A percentile compares a stretch with the other conserved stretches of the same genome.
phyloP scores from a whole-genome alignment of 2,797 vertebrate genomes.

The Micropoecilia bifurca region DNA sequence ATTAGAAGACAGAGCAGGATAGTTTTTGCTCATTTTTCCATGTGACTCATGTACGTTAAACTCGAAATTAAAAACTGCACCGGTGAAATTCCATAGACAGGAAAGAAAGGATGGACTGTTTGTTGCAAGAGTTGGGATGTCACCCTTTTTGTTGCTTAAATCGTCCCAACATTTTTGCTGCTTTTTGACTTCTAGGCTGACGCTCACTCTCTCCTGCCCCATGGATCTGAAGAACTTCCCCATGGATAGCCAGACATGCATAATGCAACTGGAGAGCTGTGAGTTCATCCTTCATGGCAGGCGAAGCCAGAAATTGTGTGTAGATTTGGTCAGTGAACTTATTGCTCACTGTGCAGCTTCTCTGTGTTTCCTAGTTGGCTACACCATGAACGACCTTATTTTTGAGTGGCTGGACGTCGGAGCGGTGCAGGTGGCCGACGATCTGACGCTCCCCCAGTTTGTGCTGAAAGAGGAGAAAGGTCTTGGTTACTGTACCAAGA shows the following conservation, averaged over 20 bases:
- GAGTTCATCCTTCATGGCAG: conserved; percentile 72
- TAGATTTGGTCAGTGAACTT: neutral
- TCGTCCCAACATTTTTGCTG: neutral
- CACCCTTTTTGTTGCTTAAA: conserved; percentile 26
- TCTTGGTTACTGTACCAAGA: conserved; percentile 93
- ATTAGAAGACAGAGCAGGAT: neutral
- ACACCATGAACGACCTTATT: conserved; percentile 96
- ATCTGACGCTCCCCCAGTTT: conserved; percentile 92
- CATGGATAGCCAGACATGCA: conserved; percentile 96
- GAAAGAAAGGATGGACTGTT: conserved; percentile 2
- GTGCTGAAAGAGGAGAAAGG: conserved; percentile 92
- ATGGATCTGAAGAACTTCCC: conserved; percentile 98
- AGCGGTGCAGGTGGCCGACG: conserved; percentile 93
- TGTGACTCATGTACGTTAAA: neutral
- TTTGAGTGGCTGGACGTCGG: conserved; percentile 94
- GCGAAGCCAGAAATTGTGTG: neutral
- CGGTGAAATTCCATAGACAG: conserved; percentile 3
- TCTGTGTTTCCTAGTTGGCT: conserved; percentile 84
- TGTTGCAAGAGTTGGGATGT: neutral
- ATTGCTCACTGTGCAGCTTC: neutral
- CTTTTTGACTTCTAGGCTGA: conserved; percentile 81
- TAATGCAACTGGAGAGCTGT: conserved; percentile 98
- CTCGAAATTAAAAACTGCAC: neutral
- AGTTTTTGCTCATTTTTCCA: neutral
- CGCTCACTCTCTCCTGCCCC: conserved; percentile 92